A percentile compares a stretch with the other conserved stretches of the same genome.
phyloP scores from a whole-genome alignment of 2,113 vertebrate genomes.

The Saccopteryx bilineata region DNA sequence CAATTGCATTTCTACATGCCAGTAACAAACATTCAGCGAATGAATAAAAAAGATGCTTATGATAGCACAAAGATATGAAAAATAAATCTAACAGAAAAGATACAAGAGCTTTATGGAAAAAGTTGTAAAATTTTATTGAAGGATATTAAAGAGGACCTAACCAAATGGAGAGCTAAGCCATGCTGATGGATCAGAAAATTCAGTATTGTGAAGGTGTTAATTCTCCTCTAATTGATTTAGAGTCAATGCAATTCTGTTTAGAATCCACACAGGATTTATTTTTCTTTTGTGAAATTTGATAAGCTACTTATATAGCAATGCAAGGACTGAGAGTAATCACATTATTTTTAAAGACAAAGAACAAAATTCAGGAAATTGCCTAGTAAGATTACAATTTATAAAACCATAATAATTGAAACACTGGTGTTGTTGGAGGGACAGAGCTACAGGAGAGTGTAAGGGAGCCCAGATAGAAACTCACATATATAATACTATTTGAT shows the following conservation, averaged over 20 bases:
- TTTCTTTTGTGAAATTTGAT: slow-evolving; percentile 55
- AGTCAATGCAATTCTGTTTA: slow-evolving; percentile 1
- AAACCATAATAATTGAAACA: neutral
- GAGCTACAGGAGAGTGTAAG: neutral
- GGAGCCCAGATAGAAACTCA: neutral
- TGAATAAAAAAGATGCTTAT: slow-evolving; percentile 45
- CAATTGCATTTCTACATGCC: slow-evolving; percentile 61
- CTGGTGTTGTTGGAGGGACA: neutral
- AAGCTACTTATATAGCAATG: neutral
- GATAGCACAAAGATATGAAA: slow-evolving; percentile 26
- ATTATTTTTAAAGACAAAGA: slow-evolving; percentile 47
- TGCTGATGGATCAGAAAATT: slow-evolving; percentile 18
- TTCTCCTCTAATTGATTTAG: slow-evolving; percentile 52
- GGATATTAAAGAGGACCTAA: slow-evolving; percentile 42
- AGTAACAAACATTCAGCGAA: slow-evolving; percentile 61
- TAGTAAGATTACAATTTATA: neutral
- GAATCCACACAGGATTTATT: neutral
- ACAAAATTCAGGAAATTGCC: slow-evolving; percentile 26
- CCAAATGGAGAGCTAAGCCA: slow-evolving; percentile 6
- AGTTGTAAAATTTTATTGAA: slow-evolving; percentile 51
- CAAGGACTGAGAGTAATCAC: neutral
- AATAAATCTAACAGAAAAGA: slow-evolving; percentile 48
- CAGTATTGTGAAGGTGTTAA: slow-evolving; percentile 5
- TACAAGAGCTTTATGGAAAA: slow-evolving; percentile 38
- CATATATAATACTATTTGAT: neutral